A percentile compares a stretch with the other conserved stretches of the same genome.
phyloP scores from a whole-genome alignment of 2,113 vertebrate genomes.

The Toxostoma redivivum region DNA sequence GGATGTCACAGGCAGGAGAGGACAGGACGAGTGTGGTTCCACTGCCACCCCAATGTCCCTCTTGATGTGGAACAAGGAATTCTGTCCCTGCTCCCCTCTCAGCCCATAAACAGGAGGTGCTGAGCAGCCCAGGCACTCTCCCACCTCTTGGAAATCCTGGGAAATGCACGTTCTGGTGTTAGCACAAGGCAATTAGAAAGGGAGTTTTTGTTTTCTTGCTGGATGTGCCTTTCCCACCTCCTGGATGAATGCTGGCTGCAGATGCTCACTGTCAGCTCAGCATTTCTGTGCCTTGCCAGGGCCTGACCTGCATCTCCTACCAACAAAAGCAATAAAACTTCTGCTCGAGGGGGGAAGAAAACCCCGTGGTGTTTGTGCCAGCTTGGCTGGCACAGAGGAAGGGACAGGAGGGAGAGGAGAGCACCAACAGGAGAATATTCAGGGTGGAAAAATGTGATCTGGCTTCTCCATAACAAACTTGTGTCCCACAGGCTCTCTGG shows the following conservation, averaged over 20 bases:
- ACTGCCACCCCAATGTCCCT: background rate
- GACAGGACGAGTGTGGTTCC: background rate
- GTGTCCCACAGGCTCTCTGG: background rate
- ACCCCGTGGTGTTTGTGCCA: background rate
- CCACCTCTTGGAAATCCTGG: conserved; percentile 13
- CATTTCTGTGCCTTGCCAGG: background rate
- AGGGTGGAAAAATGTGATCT: background rate
- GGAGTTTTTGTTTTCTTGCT: background rate
- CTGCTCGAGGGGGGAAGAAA: background rate
- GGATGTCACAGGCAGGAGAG: rapidly evolving
- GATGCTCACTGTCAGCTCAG: background rate
- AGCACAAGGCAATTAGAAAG: background rate
- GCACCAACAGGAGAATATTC: background rate
- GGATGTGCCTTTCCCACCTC: background rate
- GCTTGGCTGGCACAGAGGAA: background rate
- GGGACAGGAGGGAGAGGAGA: background rate
- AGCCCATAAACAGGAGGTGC: background rate
- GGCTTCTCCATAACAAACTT: background rate
- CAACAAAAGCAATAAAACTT: background rate
- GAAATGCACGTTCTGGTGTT: background rate
- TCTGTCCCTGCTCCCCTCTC: background rate
- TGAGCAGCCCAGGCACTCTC: background rate
- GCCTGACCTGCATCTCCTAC: background rate
- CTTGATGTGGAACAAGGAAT: background rate
- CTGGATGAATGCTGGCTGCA: conserved; percentile 3